Percentiles rank a stretch among this genome's conserved stretches.
These are phyloP conservation scores for Scolopax mira DNA, from an alignment of 2,113 vertebrate species.

Conservation along the genomic window DNA sequence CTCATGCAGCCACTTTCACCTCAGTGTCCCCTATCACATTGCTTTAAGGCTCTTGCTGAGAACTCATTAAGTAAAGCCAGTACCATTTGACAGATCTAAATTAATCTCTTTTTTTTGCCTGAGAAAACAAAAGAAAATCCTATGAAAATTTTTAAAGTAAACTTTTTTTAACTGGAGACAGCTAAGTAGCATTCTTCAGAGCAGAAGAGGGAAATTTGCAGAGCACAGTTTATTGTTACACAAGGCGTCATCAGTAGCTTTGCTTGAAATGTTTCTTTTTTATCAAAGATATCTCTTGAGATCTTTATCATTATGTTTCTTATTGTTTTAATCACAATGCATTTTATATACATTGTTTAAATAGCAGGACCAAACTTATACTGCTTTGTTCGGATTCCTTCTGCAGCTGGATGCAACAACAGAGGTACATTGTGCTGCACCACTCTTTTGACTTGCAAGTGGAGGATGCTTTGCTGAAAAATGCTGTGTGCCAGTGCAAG, in stretches of 20 bases:
- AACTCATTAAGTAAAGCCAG: not conserved
- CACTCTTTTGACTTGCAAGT: not conserved
- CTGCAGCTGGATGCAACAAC: not conserved
- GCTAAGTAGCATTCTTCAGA: not conserved
- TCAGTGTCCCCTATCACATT: not conserved
- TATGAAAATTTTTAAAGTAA: not conserved
- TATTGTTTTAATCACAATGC: not conserved
- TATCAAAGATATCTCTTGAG: not conserved
- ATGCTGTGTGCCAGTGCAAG: rapidly evolving
- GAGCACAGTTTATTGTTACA: not conserved
- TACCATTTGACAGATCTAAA: not conserved
- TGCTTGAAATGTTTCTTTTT: not conserved
- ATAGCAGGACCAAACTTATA: not conserved
- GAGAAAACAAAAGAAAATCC: not conserved
- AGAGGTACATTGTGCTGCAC: rapidly evolving
- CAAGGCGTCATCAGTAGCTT: not conserved
- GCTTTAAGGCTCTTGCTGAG: not conserved
- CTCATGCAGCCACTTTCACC: not conserved
- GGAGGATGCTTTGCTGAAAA: not conserved
- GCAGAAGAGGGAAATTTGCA: not conserved
- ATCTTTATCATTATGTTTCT: not conserved
- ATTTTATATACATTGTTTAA: not conserved
- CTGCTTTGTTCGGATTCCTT: rapidly evolving
- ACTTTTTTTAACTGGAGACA: not conserved
- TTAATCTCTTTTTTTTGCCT: not conserved